These are phyloP conservation scores for Oncorhynchus nerka DNA, from an alignment of 2,113 vertebrate species.

Conservation along the genomic window DNA sequence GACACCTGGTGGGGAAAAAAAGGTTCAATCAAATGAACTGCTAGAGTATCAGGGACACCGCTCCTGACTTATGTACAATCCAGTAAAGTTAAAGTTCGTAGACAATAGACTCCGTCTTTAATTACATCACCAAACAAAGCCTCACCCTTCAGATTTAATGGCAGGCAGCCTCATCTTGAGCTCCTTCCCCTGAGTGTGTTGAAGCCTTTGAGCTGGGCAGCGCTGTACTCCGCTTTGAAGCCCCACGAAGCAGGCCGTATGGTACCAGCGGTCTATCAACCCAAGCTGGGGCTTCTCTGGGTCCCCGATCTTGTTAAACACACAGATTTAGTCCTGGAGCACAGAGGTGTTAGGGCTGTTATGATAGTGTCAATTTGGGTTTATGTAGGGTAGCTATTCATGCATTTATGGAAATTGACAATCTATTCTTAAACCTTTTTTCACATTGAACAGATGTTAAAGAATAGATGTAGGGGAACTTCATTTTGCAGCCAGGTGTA, in stretches of 20 bases:
- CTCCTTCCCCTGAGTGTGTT: conserved; percentile 77
- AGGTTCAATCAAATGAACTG: conserved; percentile 1
- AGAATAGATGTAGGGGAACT: background rate
- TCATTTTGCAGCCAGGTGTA: background rate
- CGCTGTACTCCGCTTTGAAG: conserved; percentile 83
- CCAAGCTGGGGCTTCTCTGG: conserved; percentile 93
- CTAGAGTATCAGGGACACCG: too few species aligned
- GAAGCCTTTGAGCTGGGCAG: conserved; percentile 89
- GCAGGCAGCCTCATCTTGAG: conserved; percentile 88
- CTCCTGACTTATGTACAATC: too few species aligned
- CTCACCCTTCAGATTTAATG: conserved; percentile 87
- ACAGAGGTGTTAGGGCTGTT: background rate
- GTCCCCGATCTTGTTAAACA: conserved; percentile 94
- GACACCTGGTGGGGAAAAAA: conserved; percentile 15
- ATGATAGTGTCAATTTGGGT: background rate
- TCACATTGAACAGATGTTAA: background rate
- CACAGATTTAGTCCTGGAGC: conserved; percentile 86
- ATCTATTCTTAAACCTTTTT: too few species aligned
- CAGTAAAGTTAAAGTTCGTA: too few species aligned
- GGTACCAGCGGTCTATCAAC: conserved; percentile 99
- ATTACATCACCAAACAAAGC: too few species aligned
- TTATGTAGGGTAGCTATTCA: background rate
- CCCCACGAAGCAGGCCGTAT: conserved; percentile 87
- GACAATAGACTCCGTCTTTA: background rate
- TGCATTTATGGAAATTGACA: too few species aligned